Evolutionary conservation across 2,113 vertebrate genomes (phyloP), one percentile per base, ranked within the genome.

Genomic region (Bucco capensis): DNA sequence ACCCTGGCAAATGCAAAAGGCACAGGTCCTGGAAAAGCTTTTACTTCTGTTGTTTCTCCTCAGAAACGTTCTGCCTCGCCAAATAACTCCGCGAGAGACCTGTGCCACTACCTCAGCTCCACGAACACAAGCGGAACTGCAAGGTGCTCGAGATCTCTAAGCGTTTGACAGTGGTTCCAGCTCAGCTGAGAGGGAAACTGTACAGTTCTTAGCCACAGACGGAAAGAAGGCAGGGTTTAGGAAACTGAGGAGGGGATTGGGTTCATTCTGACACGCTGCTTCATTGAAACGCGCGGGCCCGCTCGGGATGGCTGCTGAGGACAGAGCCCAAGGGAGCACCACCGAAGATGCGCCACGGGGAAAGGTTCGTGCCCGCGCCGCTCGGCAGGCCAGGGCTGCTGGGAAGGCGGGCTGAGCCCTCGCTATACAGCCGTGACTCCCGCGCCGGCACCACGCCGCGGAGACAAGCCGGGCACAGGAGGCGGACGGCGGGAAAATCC

Each of bases 201-300:
- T 10, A 7, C 3, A 22, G 8, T 13, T 2, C 22, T 2, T 5
- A 12, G 51, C 17, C 9, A 65, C 37, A 21, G 47, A 19, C 8
- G n/a, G 35, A 18, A 8, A 37, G n/a, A 2, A 3, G 22, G 31
- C 65, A 22, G 60, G 10, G 62, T 5, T 8, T 1, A 23, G 9
- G 0, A 6, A 9, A 15, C 28, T 1, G 71, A 38, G 23, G 6
- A 24, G 18, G 0, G 35, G 28, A 16, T 1, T 64, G 44, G 25
- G 16, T 1, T 72, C 61, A 0, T 3, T 11, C 5, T 19, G 33
- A 30, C 37, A 1, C 0, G 42, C 64, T 0, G 64, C 80, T 35
- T 13, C 25, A 7, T 0, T 3, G 72, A n/a, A n/a, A 13, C 28
- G 19, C 2, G 9, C 1, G 61, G 71, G 33, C 73, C 71, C 57